Base-by-base conservation (phyloP, 1,140 invertebrate species). In the Magallana gigas region DNA sequence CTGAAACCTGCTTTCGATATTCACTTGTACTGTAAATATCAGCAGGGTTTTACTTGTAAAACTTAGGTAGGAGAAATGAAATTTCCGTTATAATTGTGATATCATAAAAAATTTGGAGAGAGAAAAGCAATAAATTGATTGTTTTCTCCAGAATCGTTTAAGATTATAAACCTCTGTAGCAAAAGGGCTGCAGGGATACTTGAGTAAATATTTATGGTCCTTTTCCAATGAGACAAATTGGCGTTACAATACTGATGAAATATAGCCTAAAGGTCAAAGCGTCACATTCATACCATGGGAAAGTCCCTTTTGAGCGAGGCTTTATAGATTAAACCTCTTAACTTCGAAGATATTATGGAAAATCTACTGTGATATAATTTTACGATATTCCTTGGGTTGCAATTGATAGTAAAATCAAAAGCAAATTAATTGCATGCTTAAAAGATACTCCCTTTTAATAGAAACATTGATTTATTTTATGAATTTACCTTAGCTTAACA, bases 161-260 rank as follows among this genome's bases (percentile, higher is more conserved):
- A 36, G 68, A 76, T 76, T 76, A 76, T 76, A 29, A 76, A 29
- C 68, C 23, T 76, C 68, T 36, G 68, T 76, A 76, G 36, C 23
- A 36, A 12, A 36, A 76, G 23, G 36, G 68, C 68, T 76, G 23
- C 23, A 23, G 68, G 18, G 68, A 76, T 29, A 76, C 68, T 29
- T 5, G 68, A 29, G 68, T 76, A 76, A 76, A 76, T 76, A 76
- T 76, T 76, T 76, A 76, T 76, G 68, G 68, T 36, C 23, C 23
- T 23, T 29, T 76, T 29, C 29, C 23, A 76, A 12, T 76, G 68
- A 12, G 18, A 76, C 68, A 76, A 76, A 76, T 76, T 11, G 14
- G 68, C 23, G 9, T 76, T 18, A 29, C 68, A 23, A 29, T 29
- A 29, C 14, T 29, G 68, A 76, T 76, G 68, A 76, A 76, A 76